These are phyloP conservation scores for Lepidiolamprologus cunningtoni DNA, from an alignment of 2,113 vertebrate species.

Conservation along the genomic window DNA sequence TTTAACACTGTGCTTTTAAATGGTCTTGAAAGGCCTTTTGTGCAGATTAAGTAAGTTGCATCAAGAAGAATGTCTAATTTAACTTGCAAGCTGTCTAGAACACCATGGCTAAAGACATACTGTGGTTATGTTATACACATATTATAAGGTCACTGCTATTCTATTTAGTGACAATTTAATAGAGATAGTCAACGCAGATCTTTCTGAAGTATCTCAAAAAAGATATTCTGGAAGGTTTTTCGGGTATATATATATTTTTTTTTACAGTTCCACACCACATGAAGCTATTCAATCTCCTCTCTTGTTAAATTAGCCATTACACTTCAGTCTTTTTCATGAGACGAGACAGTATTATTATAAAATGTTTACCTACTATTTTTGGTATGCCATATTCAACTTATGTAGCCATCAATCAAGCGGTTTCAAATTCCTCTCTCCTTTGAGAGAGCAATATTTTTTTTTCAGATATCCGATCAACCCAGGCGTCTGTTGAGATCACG, in stretches of 20 bases:
- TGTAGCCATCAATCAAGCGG: background rate
- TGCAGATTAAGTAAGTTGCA: background rate
- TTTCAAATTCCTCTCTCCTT: background rate
- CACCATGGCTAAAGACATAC: background rate
- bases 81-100: background rate
- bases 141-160: background rate
- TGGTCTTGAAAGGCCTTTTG: constrained; percentile 2
- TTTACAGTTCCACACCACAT: background rate
- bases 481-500: background rate
- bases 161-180: background rate
- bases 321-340: background rate
- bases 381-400: background rate
- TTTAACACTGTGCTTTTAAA: constrained; percentile 1
- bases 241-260: background rate
- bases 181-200: background rate
- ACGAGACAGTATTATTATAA: constrained; percentile 4
- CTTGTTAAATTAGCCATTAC: background rate
- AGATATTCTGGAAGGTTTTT: background rate
- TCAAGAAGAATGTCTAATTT: constrained; percentile 17
- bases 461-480: background rate
- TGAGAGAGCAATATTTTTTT: background rate
- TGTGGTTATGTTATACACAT: background rate
- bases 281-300: background rate
- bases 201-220: background rate
- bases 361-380: background rate